A percentile compares a stretch with the other conserved stretches of the same genome.
These are phyloP conservation scores for Geococcyx californianus DNA, from an alignment of 2,113 vertebrate species.

Conservation along the genomic window DNA sequence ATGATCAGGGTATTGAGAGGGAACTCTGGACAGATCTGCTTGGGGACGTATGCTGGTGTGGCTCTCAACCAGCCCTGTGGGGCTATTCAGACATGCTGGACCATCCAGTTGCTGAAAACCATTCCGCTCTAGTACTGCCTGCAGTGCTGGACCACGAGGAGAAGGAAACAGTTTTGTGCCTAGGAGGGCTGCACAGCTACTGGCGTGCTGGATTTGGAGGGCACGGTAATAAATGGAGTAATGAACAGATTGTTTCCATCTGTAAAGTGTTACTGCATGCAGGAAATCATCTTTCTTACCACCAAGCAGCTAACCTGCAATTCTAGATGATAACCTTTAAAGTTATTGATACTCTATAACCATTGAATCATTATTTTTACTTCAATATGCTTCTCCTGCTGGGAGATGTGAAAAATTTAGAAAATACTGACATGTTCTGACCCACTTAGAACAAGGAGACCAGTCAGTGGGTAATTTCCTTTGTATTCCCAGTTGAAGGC, in stretches of 20 bases:
- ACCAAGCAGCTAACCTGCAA: neutral
- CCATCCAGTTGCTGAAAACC: neutral
- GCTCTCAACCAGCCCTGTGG: neutral
- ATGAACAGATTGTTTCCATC: neutral
- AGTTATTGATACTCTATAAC: slow-evolving; percentile 18
- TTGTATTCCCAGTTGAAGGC: neutral
- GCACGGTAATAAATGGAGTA: fast-evolving
- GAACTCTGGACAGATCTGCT: neutral
- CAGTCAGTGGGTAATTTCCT: slow-evolving; percentile 17
- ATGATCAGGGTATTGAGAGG: fast-evolving
- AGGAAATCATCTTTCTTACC: neutral
- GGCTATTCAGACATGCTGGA: neutral
- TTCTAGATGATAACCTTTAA: neutral
- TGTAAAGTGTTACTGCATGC: neutral
- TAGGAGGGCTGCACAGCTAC: neutral
- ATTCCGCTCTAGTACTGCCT: neutral
- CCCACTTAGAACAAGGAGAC: slow-evolving; percentile 20
- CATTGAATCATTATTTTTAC: slow-evolving; percentile 13
- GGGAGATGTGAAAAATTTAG: slow-evolving; percentile 6
- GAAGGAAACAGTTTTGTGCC: neutral
- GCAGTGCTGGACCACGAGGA: neutral
- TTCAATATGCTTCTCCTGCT: slow-evolving; percentile 5
- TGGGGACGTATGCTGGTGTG: fast-evolving
- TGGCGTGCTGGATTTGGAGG: neutral
- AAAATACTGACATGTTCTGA: neutral